Base-by-base conservation (phyloP, 2,888 invertebrate species). In the Mesorhabditis spiculigera region DNA sequence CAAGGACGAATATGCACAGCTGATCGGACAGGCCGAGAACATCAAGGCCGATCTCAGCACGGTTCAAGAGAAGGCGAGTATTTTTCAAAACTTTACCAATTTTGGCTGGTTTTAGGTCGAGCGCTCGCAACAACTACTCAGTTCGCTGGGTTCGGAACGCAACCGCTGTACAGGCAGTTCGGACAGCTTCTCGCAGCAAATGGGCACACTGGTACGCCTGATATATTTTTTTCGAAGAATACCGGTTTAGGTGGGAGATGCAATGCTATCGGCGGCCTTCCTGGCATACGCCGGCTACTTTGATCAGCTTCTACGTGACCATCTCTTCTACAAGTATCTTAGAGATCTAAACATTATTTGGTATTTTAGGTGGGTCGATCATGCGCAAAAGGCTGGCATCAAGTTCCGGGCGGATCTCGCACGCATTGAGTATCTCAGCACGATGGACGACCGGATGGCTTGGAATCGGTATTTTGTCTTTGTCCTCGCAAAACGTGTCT, bases 11-110 rank as follows among this genome's bases (percentile, higher is more conserved):
- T 98, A 99, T 86, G 98, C 98, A 0, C 93, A 95, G 85, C 91
- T 99, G 45, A 98, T 99, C 86, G 95, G 95, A 13, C 95, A 99
- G 89, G 97, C 97, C 0, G 96, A 98, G 87, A 95, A 95, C 61
- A 99, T 99, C 86, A 99, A 99, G 89, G 92, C 94, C 4, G 96
- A 96, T 87, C 89, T 98, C 83, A 94, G 94, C 83, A 93, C 93
- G 87, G 98, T 99, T 0, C 96, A 98, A 88, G 94, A 94, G 75
- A 99, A 99, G 90, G 91, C 91, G 86, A 28, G 58, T 8, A 41
- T 65, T 13, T 65, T 65, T 65, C 13, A 65, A 63, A 28, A 63
- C 4, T 43, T 4, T 10, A 28, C n/a, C 10, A 63, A 16, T 63
- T 10, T 10, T 16, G 10, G n/a, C 10, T 16, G n/a, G 45, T n/a